phyloP scores from a whole-genome alignment of 2,113 vertebrate species.

The Prunella fulvescens region DNA sequence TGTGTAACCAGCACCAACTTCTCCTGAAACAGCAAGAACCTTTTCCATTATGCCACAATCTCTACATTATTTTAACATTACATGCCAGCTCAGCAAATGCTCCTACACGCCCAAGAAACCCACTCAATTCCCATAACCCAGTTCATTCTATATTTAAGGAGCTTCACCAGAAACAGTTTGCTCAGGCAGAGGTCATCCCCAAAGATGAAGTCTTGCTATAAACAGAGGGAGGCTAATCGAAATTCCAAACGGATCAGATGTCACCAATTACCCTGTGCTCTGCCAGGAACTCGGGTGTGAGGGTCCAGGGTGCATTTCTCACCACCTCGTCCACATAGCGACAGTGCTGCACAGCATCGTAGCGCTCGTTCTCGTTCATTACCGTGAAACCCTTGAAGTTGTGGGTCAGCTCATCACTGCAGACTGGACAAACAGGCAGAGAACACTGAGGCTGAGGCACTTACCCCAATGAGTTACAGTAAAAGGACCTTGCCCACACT shows the following conservation, averaged over 20 bases:
- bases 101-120: background rate
- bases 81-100: background rate
- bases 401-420: constrained; percentile 96
- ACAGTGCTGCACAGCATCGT: constrained; percentile 93
- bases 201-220: background rate
- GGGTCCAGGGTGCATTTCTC: constrained; percentile 93
- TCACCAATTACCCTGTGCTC: constrained; percentile 83
- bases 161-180: background rate
- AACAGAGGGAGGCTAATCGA: background rate
- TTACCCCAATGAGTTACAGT: background rate
- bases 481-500: background rate
- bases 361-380: constrained; percentile 95
- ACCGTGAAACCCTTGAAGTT: constrained; percentile 98
- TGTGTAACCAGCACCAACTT: background rate
- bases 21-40: background rate
- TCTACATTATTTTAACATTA: background rate
- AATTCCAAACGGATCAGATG: background rate
- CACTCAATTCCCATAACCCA: background rate
- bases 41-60: background rate
- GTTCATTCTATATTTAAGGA: background rate
- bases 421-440: constrained; percentile 76
- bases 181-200: background rate
- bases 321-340: constrained; percentile 97
- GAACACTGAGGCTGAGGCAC: background rate
- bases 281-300: constrained; percentile 88